These are phyloP conservation scores for Hypomesus transpacificus DNA, from an alignment of 2,113 vertebrate species.

Conservation along the genomic window DNA sequence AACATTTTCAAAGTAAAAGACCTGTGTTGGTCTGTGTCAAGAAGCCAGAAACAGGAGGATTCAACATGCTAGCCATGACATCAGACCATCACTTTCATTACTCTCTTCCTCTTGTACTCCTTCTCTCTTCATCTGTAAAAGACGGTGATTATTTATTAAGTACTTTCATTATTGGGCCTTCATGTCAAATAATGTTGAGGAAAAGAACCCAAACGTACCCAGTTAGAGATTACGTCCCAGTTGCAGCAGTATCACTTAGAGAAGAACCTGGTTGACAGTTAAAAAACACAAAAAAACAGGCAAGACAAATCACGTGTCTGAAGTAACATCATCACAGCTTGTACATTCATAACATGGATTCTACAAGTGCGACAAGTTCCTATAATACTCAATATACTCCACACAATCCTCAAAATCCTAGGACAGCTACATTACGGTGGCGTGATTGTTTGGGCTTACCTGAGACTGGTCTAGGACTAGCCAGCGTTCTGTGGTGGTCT, in stretches of 20 bases:
- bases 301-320: background rate
- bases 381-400: no score
- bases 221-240: background rate
- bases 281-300: background rate
- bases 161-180: background rate
- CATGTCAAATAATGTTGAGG: background rate
- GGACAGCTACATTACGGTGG: background rate
- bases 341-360: no score
- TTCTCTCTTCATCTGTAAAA: slow-evolving; percentile 40
- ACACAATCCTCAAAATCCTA: background rate
- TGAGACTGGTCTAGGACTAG: slow-evolving; percentile 80
- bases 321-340: background rate
- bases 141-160: background rate
- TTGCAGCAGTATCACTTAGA: slow-evolving; percentile 38
- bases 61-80: slow-evolving; percentile 1
- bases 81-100: slow-evolving; percentile 1
- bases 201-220: slow-evolving; percentile 15
- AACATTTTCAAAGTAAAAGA: slow-evolving; percentile 33
- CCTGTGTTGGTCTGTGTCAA: slow-evolving; percentile 18
- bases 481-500: slow-evolving; percentile 87
- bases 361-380: no score
- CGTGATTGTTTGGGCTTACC: background rate
- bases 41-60: background rate
- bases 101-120: background rate
- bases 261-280: slow-evolving; percentile 30